Base-by-base conservation (phyloP, 2,888 invertebrate genomes). In the Chouioia cunea region DNA sequence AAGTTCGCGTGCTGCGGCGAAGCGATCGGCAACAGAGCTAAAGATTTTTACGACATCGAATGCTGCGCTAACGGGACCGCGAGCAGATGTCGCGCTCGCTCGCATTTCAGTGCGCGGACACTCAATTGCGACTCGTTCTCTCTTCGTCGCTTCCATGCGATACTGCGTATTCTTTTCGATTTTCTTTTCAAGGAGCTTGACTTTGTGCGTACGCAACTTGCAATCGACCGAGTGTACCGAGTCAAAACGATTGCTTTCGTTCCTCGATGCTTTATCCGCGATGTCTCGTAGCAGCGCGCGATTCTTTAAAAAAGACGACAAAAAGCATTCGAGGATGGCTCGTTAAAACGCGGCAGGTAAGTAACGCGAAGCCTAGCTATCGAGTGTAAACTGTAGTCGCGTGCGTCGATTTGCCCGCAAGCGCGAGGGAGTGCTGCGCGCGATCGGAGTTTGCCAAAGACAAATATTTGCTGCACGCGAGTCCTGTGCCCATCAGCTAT, bases 381-480 rank as follows among this genome's bases (percentile, higher is more conserved):
- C 20, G 22, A 46, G 46, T 20, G 15, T 53, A 53, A 15, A 12
- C 23, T 2, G 16, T 58, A 59, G 58, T 23, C 50, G 52, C 46
- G 27, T 16, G 65, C 52, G 23, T 43, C 18, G 58, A 65, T 65
- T 65, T n/a, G 44, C 10, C n/a, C 44, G 44, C 15, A 23, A 1
- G 48, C 16, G n/a, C 36, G 64, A 22, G 27, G 10, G 36, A 23
- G n/a, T 16, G n/a, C n/a, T n/a, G 50, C 48, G 56, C 68, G 48
- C 63, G 52, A 64, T 62, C 50, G 46, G 6, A 6, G 63, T 69
- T 69, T 69, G 52, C 44, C 44, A 20, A 36, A 16, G 46, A 22
- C 58, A 70, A 70, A 70, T 59, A 70, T 70, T 64, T 64, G 63
- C 58, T 23, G 47, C 47, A 43, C 64, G 47, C 16, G 53, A 53